phyloP scores from a whole-genome alignment of 2,797 vertebrate genomes.

The Carduelis carduelis region DNA sequence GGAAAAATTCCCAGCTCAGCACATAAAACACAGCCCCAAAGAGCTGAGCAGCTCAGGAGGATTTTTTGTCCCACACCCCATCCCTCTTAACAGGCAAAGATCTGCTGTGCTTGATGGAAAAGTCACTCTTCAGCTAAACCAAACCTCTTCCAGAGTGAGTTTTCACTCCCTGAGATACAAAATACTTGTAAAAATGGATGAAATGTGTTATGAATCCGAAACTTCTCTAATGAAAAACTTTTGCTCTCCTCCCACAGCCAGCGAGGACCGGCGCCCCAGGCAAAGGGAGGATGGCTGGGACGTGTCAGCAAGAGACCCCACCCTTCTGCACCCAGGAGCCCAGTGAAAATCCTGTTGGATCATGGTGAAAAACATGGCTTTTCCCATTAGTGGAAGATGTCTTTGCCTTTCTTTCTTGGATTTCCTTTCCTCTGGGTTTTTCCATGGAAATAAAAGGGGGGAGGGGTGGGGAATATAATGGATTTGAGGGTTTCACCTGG shows the following conservation, averaged over 20 bases:
- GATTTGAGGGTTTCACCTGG: background rate
- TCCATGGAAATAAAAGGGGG: background rate
- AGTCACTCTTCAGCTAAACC: background rate
- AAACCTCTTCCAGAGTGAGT: background rate
- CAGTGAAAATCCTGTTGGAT: background rate
- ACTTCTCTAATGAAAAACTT: background rate
- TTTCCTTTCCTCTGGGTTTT: background rate
- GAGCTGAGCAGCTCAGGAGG: background rate
- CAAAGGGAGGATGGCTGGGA: background rate
- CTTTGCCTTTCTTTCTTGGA: background rate
- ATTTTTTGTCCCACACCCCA: background rate
- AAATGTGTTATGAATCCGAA: background rate
- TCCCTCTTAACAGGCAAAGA: background rate
- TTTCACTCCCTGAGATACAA: background rate
- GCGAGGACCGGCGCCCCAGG: fast-evolving
- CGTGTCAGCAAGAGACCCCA: background rate
- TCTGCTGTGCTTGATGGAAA: background rate
- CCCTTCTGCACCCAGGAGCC: background rate
- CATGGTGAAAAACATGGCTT: background rate
- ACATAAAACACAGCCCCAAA: fast-evolving
- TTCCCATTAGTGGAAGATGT: background rate
- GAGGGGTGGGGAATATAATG: background rate
- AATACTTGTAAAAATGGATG: background rate
- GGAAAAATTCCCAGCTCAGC: background rate
- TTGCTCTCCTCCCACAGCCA: background rate